phyloP scores from a whole-genome alignment of 1,140 invertebrate genomes.

The Propsilocerus akamusi region DNA sequence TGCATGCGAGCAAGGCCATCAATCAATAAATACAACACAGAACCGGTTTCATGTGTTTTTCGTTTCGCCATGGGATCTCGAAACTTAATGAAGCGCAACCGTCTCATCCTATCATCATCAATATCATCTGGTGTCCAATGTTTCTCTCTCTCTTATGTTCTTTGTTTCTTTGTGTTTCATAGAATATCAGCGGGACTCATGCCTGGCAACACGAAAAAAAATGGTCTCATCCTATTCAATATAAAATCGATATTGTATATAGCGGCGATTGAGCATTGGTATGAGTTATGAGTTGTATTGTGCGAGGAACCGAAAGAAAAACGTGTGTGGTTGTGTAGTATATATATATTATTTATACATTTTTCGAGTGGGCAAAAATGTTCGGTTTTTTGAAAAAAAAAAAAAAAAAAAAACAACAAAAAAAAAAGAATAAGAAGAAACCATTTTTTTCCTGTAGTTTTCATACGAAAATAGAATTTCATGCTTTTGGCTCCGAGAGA shows the following conservation, averaged over 20 bases:
- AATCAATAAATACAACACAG: background rate
- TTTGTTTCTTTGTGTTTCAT: background rate
- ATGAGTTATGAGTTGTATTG: background rate
- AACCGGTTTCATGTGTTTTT: background rate
- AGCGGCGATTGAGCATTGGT: background rate
- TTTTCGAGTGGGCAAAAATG: constrained; percentile 2
- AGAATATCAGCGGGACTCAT: background rate
- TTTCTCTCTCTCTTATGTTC: background rate
- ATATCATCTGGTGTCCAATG: constrained; percentile 1
- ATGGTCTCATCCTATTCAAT: background rate
- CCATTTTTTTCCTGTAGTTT: constrained; percentile 2
- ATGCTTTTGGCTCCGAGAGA: background rate
- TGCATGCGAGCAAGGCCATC: constrained; percentile 1
- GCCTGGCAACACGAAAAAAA: background rate
- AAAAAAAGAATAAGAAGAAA: too few relatives aligned
- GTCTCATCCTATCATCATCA: background rate
- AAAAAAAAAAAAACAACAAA: too few relatives aligned
- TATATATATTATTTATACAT: too few relatives aligned
- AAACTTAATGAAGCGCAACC: background rate
- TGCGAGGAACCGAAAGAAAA: background rate
- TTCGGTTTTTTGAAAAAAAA: constrained; percentile 1
- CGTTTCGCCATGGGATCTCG: background rate
- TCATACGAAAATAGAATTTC: constrained; percentile 2
- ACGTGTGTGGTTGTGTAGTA: background rate
- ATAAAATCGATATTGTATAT: constrained; percentile 4